Percentiles rank a stretch among this genome's conserved stretches.
These are phyloP conservation scores for Chrysomela aeneicollis DNA, from an alignment of 2,888 invertebrate genomes.

Conservation along the genomic window DNA sequence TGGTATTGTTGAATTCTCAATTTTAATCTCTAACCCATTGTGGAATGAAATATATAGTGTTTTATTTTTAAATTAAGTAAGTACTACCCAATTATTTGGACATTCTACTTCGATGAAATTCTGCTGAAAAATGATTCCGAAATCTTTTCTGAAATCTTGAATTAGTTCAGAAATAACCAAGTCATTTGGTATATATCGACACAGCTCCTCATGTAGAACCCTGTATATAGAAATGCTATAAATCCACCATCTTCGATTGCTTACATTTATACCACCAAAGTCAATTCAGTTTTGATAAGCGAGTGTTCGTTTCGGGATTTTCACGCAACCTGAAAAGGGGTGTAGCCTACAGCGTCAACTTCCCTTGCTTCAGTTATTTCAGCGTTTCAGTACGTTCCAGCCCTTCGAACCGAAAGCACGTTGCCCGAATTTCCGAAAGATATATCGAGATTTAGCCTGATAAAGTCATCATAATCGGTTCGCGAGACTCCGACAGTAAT, in stretches of 20 bases:
- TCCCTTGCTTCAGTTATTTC: slow-evolving; percentile 35
- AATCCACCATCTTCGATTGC: background rate
- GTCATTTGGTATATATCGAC: too few relatives aligned
- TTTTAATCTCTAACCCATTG: too few relatives aligned
- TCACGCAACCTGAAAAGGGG: slow-evolving; percentile 43
- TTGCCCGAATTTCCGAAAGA: slow-evolving; percentile 14
- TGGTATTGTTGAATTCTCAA: too few relatives aligned
- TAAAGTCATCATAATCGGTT: background rate
- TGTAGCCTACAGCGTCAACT: slow-evolving; percentile 41
- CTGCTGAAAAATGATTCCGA: too few relatives aligned
- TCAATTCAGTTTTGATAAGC: slow-evolving; percentile 23
- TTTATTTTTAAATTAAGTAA: too few relatives aligned
- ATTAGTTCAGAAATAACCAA: too few relatives aligned
- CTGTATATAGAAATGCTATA: too few relatives aligned
- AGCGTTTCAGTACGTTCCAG: slow-evolving; percentile 37
- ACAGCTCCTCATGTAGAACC: too few relatives aligned
- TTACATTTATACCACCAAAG: slow-evolving; percentile 22
- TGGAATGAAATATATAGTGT: too few relatives aligned
- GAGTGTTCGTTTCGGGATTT: slow-evolving; percentile 36
- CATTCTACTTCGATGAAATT: too few relatives aligned
- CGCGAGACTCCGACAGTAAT: background rate
- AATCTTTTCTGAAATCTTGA: too few relatives aligned
- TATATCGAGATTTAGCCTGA: slow-evolving; percentile 19
- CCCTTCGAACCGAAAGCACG: slow-evolving; percentile 21
- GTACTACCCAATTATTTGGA: too few relatives aligned